Evolutionary conservation across 2,888 invertebrate genomes (phyloP), one percentile per base, ranked within the genome.

Genomic region (Drosophila seclusa): DNA sequence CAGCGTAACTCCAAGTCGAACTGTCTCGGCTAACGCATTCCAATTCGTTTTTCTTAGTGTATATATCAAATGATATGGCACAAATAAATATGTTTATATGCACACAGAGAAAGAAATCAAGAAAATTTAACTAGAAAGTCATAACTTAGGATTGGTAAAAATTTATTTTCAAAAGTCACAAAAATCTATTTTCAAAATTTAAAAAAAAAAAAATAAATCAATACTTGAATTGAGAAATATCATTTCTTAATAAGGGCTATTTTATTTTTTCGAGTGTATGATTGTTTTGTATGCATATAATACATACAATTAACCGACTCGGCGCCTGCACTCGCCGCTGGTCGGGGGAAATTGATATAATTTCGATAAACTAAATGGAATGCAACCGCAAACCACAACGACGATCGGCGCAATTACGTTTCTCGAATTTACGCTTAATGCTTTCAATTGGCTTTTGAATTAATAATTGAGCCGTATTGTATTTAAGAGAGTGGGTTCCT

Each of bases 371-470:
- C 78, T 74, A 83, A 77, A 73, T 74, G 85, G 85, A 85, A 85
- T 85, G 89, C 85, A 87, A 69, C 68, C 64, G 75, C 65, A 74
- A 49, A 24, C 24, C n/a, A n/a, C 54, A 36, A 52, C 57, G 49
- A 34, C 63, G 38, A 32, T 16, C n/a, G 72, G 32, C 73, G 70
- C 87, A 89, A 89, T 86, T 87, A 80, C 79, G 79, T 78, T 83
- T 75, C 80, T 77, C 74, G 71, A 80, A 86, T 83, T 87, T 87
- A 77, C 86, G 79, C 88, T 89, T 89, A 87, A 87, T 87, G 87
- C 90, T 78, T 76, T 87, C 90, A 87, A 87, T 87, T 87, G 87
- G 79, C 90, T 83, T 85, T 89, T 86, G 85, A 89, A 87, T 89
- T 87, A 87, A 81, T 87, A 87, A 87, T 87, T 87, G 88, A 83